phyloP scores from a whole-genome alignment of 2,113 vertebrate genomes.

The Tichodroma muraria region DNA sequence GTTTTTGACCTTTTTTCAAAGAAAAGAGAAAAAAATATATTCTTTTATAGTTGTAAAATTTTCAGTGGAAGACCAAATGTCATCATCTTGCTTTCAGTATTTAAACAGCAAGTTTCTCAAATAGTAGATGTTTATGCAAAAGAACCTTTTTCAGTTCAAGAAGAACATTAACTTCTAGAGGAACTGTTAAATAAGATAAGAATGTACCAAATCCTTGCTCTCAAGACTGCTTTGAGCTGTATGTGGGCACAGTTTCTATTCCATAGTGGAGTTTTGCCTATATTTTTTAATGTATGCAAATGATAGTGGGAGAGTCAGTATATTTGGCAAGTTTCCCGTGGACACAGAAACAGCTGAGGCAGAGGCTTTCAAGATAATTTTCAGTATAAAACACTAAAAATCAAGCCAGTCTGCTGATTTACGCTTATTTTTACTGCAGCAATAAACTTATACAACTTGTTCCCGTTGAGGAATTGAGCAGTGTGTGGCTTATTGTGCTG shows the following conservation, averaged over 20 bases:
- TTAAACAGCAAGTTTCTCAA: neutral
- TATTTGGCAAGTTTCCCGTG: constrained; percentile 36
- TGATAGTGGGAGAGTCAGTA: neutral
- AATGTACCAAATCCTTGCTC: constrained; percentile 3
- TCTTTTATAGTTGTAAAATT: neutral
- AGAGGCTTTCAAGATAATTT: constrained; percentile 28
- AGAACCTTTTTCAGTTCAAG: neutral
- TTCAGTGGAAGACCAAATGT: neutral
- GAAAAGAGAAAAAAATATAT: neutral
- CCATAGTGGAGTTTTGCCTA: neutral
- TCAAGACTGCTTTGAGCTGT: neutral
- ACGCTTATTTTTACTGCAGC: neutral
- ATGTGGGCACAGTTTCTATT: neutral
- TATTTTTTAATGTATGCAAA: constrained; percentile 38
- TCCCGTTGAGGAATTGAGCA: neutral
- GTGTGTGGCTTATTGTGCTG: neutral
- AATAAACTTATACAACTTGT: neutral
- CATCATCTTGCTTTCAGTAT: neutral
- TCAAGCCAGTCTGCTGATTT: neutral
- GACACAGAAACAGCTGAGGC: neutral
- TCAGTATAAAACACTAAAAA: constrained; percentile 1
- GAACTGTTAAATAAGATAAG: constrained; percentile 49
- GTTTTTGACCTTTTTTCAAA: neutral
- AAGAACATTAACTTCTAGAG: neutral
- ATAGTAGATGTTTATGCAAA: neutral